Percentiles rank a stretch among this genome's conserved stretches.
phyloP scores from a whole-genome alignment of 2,113 vertebrate species.

The Theristicus caerulescens region DNA sequence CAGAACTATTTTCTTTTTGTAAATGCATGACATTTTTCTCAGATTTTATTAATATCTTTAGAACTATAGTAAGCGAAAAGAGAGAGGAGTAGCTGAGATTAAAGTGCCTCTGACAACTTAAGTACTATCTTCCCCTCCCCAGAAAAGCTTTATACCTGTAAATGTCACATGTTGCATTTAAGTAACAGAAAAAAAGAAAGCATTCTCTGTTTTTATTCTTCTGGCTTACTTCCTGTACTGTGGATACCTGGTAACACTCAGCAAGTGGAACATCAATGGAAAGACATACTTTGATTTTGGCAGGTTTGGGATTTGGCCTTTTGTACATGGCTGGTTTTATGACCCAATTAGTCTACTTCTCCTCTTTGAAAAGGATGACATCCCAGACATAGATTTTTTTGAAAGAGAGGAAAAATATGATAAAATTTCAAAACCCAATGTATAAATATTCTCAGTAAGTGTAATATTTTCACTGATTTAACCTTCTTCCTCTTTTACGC shows the following conservation, averaged over 20 bases:
- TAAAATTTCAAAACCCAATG: background rate
- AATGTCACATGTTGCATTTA: background rate
- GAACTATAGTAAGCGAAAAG: background rate
- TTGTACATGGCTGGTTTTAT: background rate
- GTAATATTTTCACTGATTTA: background rate
- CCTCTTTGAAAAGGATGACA: background rate
- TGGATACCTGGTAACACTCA: background rate
- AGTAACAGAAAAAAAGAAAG: background rate
- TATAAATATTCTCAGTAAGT: background rate
- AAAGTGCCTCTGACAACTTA: background rate
- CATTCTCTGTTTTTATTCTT: background rate
- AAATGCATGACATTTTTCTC: background rate
- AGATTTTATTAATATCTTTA: conserved; percentile 32
- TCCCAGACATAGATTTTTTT: background rate
- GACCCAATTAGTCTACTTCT: background rate
- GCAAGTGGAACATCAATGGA: background rate
- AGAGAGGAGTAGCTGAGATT: background rate
- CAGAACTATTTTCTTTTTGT: background rate
- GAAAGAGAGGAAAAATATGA: background rate
- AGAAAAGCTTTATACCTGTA: background rate
- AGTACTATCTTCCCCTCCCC: background rate
- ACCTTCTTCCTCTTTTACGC: background rate
- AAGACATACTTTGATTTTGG: background rate
- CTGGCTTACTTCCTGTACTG: background rate
- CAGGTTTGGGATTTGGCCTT: background rate